Conservation (phyloP, 2,797 vertebrate species). For the Typhlichthys eigenmanni region DNA sequence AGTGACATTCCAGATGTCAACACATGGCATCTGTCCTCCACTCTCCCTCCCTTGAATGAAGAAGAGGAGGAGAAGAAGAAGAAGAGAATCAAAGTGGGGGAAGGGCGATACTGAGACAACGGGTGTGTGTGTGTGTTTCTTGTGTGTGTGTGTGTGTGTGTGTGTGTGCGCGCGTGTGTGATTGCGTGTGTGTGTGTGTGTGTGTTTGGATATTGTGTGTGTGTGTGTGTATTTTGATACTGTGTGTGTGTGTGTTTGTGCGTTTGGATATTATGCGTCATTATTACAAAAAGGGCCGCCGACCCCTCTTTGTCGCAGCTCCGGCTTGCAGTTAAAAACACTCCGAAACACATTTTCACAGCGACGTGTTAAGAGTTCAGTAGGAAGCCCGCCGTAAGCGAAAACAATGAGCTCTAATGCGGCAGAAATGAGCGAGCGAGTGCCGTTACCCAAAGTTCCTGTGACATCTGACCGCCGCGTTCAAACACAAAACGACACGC, state of each 20-base stretch:
- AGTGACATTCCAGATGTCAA: constrained; percentile 69
- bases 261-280: constrained; percentile 40
- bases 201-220: constrained; percentile 23
- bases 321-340: constrained; percentile 38
- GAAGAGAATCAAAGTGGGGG: background rate
- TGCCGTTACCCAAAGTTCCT: constrained; percentile 58
- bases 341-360: constrained; percentile 51
- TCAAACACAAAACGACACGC: constrained; percentile 71
- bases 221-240: constrained; percentile 17
- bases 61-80: background rate
- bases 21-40: constrained; percentile 47
- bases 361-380: constrained; percentile 54
- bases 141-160: too few relatives aligned
- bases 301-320: constrained; percentile 59
- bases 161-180: constrained; percentile 20
- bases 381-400: constrained; percentile 36
- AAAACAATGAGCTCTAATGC: constrained; percentile 75
- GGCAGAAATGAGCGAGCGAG: constrained; percentile 63
- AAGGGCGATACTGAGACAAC: constrained; percentile 60
- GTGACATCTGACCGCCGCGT: constrained; percentile 67
- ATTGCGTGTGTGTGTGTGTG: background rate
- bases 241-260: background rate
- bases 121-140: background rate
- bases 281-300: constrained; percentile 62
- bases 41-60: constrained; percentile 19